These are phyloP conservation scores for Acanthornis magna DNA, from an alignment of 2,797 vertebrate species.

Conservation along the genomic window DNA sequence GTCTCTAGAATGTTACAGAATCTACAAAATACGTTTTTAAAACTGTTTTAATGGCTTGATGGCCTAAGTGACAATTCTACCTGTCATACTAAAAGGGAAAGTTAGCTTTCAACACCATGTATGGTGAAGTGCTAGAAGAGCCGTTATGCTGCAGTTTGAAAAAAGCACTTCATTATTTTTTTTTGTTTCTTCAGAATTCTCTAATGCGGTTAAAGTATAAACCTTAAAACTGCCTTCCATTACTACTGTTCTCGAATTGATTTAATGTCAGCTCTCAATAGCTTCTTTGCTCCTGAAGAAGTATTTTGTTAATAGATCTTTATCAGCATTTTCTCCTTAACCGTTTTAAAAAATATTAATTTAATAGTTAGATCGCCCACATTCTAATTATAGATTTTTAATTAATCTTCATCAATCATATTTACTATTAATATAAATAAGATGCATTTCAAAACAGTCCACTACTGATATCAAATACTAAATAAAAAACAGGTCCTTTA, in stretches of 20 bases:
- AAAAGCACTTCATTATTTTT: slow-evolving; percentile 23
- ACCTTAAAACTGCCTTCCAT: neutral
- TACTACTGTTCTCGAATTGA: neutral
- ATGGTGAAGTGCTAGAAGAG: slow-evolving; percentile 42
- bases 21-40: slow-evolving; percentile 72
- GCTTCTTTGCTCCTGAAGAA: slow-evolving; percentile 3
- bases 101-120: slow-evolving; percentile 44
- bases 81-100: slow-evolving; percentile 70
- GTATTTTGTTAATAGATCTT: neutral
- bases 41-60: slow-evolving; percentile 69
- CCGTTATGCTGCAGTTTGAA: slow-evolving; percentile 16
- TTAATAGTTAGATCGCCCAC: neutral
- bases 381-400: neutral
- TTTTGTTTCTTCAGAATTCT: slow-evolving; percentile 44
- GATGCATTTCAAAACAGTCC: neutral
- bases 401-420: neutral
- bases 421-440: neutral
- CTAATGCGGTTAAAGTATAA: neutral
- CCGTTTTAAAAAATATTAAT: neutral
- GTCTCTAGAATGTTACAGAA: slow-evolving; percentile 78
- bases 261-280: neutral
- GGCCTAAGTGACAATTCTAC: slow-evolving; percentile 73
- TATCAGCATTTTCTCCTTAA: neutral
- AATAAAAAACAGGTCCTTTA: neutral
- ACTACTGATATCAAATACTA: neutral